These are phyloP conservation scores for Caracal caracal DNA, from an alignment of 2,113 vertebrate species.

Conservation along the genomic window DNA sequence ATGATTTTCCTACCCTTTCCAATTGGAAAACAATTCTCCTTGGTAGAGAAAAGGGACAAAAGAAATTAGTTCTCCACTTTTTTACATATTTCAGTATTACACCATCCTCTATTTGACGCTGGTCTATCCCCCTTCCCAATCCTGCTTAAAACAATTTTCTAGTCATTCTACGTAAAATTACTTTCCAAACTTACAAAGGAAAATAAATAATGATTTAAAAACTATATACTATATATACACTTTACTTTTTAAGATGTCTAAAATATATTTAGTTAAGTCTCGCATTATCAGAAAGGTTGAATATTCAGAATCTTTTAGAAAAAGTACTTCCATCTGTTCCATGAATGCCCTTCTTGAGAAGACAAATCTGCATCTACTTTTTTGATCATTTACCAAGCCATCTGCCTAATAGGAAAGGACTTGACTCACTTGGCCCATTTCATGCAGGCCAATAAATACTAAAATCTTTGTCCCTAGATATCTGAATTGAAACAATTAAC, in stretches of 20 bases:
- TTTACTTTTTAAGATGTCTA: not conserved
- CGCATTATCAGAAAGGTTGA: not conserved
- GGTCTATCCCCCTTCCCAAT: not conserved
- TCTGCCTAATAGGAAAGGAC: not conserved
- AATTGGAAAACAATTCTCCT: constrained; percentile 35
- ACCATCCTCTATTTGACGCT: not conserved
- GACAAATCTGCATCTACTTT: not conserved
- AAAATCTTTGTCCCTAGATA: not conserved
- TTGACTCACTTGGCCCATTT: not conserved
- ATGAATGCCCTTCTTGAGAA: not conserved
- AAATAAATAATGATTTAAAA: not conserved
- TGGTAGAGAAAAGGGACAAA: not conserved
- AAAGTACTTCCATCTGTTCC: constrained; percentile 35
- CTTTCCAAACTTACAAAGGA: constrained; percentile 1
- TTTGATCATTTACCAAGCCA: constrained; percentile 2
- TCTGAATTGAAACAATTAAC: constrained; percentile 45
- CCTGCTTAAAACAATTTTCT: constrained; percentile 4
- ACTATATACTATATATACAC: not conserved
- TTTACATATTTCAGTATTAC: not conserved
- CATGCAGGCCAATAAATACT: not conserved
- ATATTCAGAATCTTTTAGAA: constrained; percentile 10
- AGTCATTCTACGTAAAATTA: constrained; percentile 14
- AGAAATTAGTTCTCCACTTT: not conserved
- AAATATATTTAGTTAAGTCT: constrained; percentile 49
- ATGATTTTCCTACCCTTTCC: not conserved